phyloP scores from a whole-genome alignment of 2,113 vertebrate species.

The Sterrhoptilus dennistouni region DNA sequence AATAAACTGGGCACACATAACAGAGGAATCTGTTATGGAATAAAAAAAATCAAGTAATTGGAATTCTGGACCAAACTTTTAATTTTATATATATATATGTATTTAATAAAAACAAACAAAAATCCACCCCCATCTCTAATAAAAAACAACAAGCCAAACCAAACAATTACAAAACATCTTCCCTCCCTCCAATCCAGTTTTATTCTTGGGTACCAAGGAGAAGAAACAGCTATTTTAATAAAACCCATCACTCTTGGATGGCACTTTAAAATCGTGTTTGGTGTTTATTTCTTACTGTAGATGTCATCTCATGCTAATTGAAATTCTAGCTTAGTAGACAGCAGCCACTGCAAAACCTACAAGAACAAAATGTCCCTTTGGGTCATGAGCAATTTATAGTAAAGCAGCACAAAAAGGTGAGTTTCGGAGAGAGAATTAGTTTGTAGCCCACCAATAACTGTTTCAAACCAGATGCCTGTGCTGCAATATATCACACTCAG shows the following conservation, averaged over 20 bases:
- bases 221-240: background rate
- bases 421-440: background rate
- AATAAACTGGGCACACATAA: background rate
- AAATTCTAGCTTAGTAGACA: conserved; percentile 40
- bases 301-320: conserved; percentile 10
- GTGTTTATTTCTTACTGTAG: background rate
- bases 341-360: background rate
- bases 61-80: background rate
- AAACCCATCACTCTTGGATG: background rate
- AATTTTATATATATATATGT: too few relatives aligned
- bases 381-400: conserved; percentile 34
- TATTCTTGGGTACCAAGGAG: background rate
- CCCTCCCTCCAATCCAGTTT: background rate
- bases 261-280: background rate
- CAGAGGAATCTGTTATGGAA: background rate
- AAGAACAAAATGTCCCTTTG: conserved; percentile 17
- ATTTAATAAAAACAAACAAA: background rate
- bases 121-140: rapidly evolving
- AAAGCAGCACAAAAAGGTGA: conserved; percentile 1
- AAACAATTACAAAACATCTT: background rate
- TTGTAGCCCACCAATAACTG: background rate
- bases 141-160: background rate
- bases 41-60: background rate
- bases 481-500: conserved; percentile 31
- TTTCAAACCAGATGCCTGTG: conserved; percentile 8